phyloP scores from a whole-genome alignment of 1,140 invertebrate species.

The Laupala kohalensis region DNA sequence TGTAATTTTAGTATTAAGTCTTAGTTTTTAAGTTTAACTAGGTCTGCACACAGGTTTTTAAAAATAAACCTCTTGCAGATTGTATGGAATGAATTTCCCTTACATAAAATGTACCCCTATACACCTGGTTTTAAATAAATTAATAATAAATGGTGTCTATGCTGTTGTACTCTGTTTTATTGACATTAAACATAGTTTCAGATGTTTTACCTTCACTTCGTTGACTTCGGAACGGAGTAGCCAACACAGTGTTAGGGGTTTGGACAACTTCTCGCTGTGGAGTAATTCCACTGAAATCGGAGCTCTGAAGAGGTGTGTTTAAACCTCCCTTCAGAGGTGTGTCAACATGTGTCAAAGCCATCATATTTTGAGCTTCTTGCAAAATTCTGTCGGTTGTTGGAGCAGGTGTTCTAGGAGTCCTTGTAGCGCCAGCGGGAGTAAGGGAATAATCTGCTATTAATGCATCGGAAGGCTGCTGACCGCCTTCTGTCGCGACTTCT shows the following conservation, averaged over 20 bases:
- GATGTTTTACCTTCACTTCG: slow-evolving; percentile 14
- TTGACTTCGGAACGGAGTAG: slow-evolving; percentile 74
- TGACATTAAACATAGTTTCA: too few species aligned
- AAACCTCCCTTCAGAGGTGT: slow-evolving; percentile 92
- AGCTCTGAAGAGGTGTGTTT: slow-evolving; percentile 82
- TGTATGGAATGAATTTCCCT: too few species aligned
- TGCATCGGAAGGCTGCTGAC: slow-evolving; percentile 67
- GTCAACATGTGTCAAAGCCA: slow-evolving; percentile 93
- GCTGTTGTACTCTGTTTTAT: neutral
- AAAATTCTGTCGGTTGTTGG: slow-evolving; percentile 56
- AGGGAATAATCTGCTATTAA: slow-evolving; percentile 85
- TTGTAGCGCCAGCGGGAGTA: slow-evolving; percentile 49
- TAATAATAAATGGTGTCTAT: neutral
- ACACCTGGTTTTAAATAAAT: too few species aligned
- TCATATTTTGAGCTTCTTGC: slow-evolving; percentile 95
- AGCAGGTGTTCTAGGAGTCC: slow-evolving; percentile 82
- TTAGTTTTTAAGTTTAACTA: too few species aligned
- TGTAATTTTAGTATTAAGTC: too few species aligned
- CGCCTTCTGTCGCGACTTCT: slow-evolving; percentile 77
- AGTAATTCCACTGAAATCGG: slow-evolving; percentile 73
- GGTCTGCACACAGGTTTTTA: too few species aligned
- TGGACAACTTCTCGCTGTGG: slow-evolving; percentile 58
- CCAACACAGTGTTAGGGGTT: slow-evolving; percentile 90
- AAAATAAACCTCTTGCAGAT: too few species aligned
- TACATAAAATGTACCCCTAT: too few species aligned